Percentiles rank a stretch among this genome's conserved stretches.
Conservation (phyloP, 2,113 vertebrate genomes). For the Hippoglossus stenolepis region DNA sequence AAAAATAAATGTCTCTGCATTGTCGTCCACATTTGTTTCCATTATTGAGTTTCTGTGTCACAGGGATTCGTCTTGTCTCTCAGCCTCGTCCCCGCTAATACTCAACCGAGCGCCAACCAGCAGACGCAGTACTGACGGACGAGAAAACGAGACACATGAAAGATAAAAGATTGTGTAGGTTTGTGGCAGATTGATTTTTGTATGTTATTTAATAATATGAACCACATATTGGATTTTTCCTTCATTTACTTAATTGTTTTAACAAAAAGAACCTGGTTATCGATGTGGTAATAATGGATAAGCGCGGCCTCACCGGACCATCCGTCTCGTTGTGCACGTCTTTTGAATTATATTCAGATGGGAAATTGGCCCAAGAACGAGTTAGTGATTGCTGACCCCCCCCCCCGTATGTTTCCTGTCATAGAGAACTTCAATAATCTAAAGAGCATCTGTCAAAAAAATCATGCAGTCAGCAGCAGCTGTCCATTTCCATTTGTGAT, state of each 20-base stretch:
- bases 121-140: neutral
- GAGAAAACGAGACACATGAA: no score
- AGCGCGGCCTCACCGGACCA: neutral
- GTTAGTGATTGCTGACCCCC: constrained; percentile 54
- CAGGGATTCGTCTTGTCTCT: no score
- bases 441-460: constrained; percentile 71
- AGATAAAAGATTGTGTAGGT: neutral
- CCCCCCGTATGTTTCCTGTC: constrained; percentile 57
- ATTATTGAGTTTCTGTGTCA: neutral
- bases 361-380: constrained; percentile 45
- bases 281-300: neutral
- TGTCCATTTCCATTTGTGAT: constrained; percentile 63
- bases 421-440: constrained; percentile 64
- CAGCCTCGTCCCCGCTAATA: neutral
- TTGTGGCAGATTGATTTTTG: no score
- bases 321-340: constrained; percentile 32
- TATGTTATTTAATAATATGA: neutral
- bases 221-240: neutral
- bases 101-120: neutral
- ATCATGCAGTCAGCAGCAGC: constrained; percentile 68
- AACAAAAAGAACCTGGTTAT: constrained; percentile 21
- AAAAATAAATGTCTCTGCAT: neutral
- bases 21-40: neutral
- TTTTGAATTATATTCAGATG: constrained; percentile 58
- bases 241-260: neutral